Conservation (phyloP, 2,888 invertebrate species). For the Nysson spinosus region DNA sequence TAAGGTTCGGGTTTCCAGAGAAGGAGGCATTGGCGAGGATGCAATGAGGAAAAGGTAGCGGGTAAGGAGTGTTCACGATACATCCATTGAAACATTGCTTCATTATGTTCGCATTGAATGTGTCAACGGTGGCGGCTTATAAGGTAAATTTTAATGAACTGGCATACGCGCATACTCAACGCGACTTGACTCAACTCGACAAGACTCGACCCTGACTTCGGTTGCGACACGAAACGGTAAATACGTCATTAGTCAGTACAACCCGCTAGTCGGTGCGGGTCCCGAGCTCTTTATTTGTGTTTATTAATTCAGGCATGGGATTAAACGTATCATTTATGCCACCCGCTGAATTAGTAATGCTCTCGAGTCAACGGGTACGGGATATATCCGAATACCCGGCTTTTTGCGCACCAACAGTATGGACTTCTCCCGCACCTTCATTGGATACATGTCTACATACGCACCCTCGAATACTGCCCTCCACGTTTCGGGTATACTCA, state of each 20-base stretch:
- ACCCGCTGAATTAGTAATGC: slow-evolving; percentile 67
- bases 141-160: slow-evolving; percentile 76
- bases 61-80: slow-evolving; percentile 49
- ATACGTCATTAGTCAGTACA: slow-evolving; percentile 73
- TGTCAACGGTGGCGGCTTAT: slow-evolving; percentile 69
- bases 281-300: slow-evolving; percentile 65
- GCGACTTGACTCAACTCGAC: slow-evolving; percentile 6
- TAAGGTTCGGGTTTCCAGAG: slow-evolving; percentile 18
- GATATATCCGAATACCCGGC: slow-evolving; percentile 53
- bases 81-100: slow-evolving; percentile 71
- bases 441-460: slow-evolving; percentile 8
- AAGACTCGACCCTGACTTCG: slow-evolving; percentile 53
- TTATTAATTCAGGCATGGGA: slow-evolving; percentile 72
- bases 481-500: slow-evolving; percentile 54
- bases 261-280: slow-evolving; percentile 38
- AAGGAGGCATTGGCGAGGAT: slow-evolving; percentile 20
- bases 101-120: slow-evolving; percentile 72
- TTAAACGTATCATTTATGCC: slow-evolving; percentile 74
- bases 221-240: slow-evolving; percentile 66
- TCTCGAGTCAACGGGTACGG: slow-evolving; percentile 64
- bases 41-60: slow-evolving; percentile 10
- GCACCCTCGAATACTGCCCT: slow-evolving; percentile 11
- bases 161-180: slow-evolving; percentile 58
- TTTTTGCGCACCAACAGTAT: slow-evolving; percentile 36
- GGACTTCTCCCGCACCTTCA: slow-evolving; percentile 7